Evolutionary conservation across 2,888 invertebrate genomes (phyloP), one percentile per base, ranked within the genome.

Genomic region (Fissipunctia ypsillon): DNA sequence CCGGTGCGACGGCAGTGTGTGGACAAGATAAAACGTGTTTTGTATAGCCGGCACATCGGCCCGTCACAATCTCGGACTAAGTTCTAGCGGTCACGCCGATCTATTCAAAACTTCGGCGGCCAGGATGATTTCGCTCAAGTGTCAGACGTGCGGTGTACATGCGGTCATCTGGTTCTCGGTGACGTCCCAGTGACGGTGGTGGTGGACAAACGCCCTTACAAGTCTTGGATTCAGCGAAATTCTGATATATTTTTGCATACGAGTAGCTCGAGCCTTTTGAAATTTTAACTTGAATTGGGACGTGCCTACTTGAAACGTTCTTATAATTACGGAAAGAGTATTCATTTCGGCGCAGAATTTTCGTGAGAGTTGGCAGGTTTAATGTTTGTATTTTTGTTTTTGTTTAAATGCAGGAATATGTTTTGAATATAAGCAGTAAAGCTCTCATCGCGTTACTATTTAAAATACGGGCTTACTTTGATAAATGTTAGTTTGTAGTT

Each of bases 311-410:
- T 50, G 43, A 57, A 83, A 68, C 28, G 43, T 50, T 35, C 54
- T 81, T 84, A 65, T 84, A 78, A 84, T 81, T 86, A 86, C 74
- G 78, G 54, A 74, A 75, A 60, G 57, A 64, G 64, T 75, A 71
- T 83, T 80, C 72, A 74, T 74, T 77, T 71, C n/a, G 14, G 50
- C 12, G 56, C 28, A 31, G 57, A 67, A 59, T 64, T 52, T 63
- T 79, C 54, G 35, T 14, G 67, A 25, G 19, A 35, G 54, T 31
- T 78, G 28, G 38, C 22, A 22, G 50, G n/a, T 52, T 25, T 28
- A 57, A 52, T 70, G 31, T 77, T 65, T 52, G 22, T 56, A n/a
- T n/a, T n/a, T n/a, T n/a, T n/a, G n/a, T n/a, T n/a, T n/a, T n/a
- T n/a, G n/a, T n/a, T n/a, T 54, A 45, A 68, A 64, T 68, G 41